Conservation (phyloP, 1,140 invertebrate genomes). For the Drosophila nebulosa region DNA sequence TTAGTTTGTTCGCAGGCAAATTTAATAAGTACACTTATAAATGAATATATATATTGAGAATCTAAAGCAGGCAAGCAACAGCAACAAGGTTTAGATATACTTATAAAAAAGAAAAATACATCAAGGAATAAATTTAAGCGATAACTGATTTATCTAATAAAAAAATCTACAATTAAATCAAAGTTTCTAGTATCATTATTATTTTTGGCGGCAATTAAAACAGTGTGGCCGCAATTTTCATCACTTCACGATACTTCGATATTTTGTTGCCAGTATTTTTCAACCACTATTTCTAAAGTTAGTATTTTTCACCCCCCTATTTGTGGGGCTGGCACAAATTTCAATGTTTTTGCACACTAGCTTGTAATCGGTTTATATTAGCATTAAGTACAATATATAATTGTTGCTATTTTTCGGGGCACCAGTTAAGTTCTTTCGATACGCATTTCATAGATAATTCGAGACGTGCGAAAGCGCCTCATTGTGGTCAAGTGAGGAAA, state of each 20-base stretch:
- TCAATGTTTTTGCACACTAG: not conserved
- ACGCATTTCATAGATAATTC: not conserved
- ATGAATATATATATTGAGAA: constrained; percentile 19
- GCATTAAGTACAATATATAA: not conserved
- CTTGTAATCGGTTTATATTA: not conserved
- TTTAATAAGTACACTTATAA: not conserved
- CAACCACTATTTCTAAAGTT: too few species aligned
- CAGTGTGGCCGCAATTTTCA: too few species aligned
- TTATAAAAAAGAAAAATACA: constrained; percentile 36
- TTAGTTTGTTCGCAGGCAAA: not conserved
- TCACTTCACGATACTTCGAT: too few species aligned
- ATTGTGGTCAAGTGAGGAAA: not conserved
- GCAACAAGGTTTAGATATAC: constrained; percentile 53
- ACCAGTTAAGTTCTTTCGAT: not conserved
- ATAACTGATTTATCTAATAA: constrained; percentile 70
- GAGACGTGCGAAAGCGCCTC: not conserved
- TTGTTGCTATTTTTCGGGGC: not conserved
- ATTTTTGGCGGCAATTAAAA: too few species aligned
- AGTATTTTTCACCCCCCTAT: too few species aligned
- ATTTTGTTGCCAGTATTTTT: too few species aligned
- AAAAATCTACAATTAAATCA: constrained; percentile 41
- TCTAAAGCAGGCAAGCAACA: constrained; percentile 39
- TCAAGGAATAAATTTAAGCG: constrained; percentile 59
- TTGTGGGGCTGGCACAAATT: too few species aligned
- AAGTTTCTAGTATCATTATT: not conserved